These are phyloP conservation scores for Drosophila elegans DNA, from an alignment of 1,140 invertebrate genomes.

Conservation along the genomic window DNA sequence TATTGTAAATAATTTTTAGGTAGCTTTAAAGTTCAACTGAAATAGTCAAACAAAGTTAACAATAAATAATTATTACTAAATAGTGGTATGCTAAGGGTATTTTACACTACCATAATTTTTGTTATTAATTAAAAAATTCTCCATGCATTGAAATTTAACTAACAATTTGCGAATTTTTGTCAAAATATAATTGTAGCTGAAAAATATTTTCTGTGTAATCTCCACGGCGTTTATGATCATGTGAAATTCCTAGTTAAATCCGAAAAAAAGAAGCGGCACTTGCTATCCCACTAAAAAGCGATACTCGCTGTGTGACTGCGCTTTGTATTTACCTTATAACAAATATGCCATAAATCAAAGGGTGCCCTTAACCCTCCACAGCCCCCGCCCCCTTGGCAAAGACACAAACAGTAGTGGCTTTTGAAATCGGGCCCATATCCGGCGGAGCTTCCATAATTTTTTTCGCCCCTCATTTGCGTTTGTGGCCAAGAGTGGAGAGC, in stretches of 20 bases:
- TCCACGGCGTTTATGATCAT: conserved; percentile 59
- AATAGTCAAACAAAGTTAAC: too few relatives aligned
- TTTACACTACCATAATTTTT: too few relatives aligned
- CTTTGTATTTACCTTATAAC: conserved; percentile 70
- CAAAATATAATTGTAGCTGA: too few relatives aligned
- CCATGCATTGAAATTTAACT: too few relatives aligned
- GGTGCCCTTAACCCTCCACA: conserved; percentile 28
- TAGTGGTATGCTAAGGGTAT: too few relatives aligned
- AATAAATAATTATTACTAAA: too few relatives aligned
- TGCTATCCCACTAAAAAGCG: conserved; percentile 50
- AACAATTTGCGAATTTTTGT: too few relatives aligned
- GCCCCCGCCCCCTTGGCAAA: neutral
- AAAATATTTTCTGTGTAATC: conserved; percentile 11
- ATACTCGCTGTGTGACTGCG: conserved; percentile 66
- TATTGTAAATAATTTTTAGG: too few relatives aligned
- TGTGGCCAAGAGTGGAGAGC: conserved; percentile 10
- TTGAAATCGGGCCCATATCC: conserved; percentile 80
- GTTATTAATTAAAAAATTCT: too few relatives aligned
- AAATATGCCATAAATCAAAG: conserved; percentile 81
- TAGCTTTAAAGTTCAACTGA: neutral
- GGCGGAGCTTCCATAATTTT: conserved; percentile 83
- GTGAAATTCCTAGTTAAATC: conserved; percentile 72
- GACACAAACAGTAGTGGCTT: conserved; percentile 81
- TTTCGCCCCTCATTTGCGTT: conserved; percentile 39
- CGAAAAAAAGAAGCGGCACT: conserved; percentile 61